Evolutionary conservation across 2,797 vertebrate species (phyloP), one percentile per base, ranked within the genome.

Genomic region (Parotocinclus haroldoi): DNA sequence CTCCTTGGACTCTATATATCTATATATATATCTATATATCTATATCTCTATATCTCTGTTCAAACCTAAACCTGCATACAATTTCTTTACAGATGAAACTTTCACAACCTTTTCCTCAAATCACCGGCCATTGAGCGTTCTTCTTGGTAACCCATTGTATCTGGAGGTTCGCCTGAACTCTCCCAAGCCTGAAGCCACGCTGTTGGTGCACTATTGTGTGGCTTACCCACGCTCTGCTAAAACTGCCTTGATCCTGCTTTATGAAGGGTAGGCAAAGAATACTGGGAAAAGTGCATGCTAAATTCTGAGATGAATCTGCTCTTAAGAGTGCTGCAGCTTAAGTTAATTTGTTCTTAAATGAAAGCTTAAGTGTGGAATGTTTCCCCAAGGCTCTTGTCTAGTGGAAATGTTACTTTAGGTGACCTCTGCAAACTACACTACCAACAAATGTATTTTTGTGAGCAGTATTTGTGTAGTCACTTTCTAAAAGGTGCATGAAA

Each of bases 121-220:
- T 73, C 80, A 84, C 54, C 78, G 69, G 53, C 86, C 88, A 2
- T 51, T 91, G 69, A 17, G 38, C 0, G 5, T 79, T 10, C 72
- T 91, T 44, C 83, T 91, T 9, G 80, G 86, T 9, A 85, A 67
- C 1, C 78, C 80, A 1, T 76, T 91, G 6, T 86, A 86, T 66
- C 80, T 91, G 36, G 88, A 91, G 4, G 63, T 90, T 13, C 16
- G 11, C 1, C 45, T 91, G 16, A 69, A 42, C 7, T 73, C 85
- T 38, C 76, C 73, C 0, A 74, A 69, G 42, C 73, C 81, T 18
- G 13, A 77, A 0, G 85, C 83, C 0, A 79, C 79, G 0, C 58
- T 91, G 42, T 58, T 89, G 0, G 85, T 91, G 9, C 85, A 90
- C 46, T 90, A 91, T 75, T 91, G 90, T 70, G 18, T 91, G 1